Conservation (phyloP, 2,888 invertebrate genomes). For the Serripes groenlandicus region DNA sequence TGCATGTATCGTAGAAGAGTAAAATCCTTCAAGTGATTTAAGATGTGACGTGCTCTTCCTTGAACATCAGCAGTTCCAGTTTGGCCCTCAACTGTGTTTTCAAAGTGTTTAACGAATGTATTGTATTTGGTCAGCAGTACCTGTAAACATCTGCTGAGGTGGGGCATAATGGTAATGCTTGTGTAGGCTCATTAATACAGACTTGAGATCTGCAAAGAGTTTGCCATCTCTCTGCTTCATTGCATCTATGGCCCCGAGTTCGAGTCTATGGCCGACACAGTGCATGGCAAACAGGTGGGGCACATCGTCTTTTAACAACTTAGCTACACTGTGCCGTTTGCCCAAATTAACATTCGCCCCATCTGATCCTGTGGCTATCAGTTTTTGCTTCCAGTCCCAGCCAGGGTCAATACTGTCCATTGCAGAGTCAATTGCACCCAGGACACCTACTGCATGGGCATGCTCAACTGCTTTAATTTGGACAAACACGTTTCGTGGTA, state of each 20-base stretch:
- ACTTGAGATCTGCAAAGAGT: conserved; percentile 46
- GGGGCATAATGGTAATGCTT: conserved; percentile 66
- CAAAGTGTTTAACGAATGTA: no score
- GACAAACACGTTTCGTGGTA: conserved; percentile 43
- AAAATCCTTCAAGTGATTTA: no score
- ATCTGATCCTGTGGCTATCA: conserved; percentile 54
- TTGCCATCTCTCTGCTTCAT: conserved; percentile 50
- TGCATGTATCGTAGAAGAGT: no score
- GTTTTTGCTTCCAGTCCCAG: conserved; percentile 48
- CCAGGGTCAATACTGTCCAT: conserved; percentile 37
- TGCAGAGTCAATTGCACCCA: conserved; percentile 37
- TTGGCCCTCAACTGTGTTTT: no score
- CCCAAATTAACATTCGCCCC: conserved; percentile 59
- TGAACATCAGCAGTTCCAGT: no score
- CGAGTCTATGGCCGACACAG: conserved; percentile 57
- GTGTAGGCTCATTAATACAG: conserved; percentile 48
- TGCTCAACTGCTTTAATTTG: conserved; percentile 37
- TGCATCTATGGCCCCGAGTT: conserved; percentile 55
- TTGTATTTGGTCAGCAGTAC: no score
- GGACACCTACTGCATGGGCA: conserved; percentile 55
- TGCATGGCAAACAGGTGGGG: conserved; percentile 49
- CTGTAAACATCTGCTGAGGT: no score
- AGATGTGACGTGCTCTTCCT: no score
- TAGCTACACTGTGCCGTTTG: conserved; percentile 47
- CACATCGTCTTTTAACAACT: conserved; percentile 37